These are phyloP conservation scores for Selene dorsalis DNA, from an alignment of 2,797 vertebrate genomes.

Conservation along the genomic window DNA sequence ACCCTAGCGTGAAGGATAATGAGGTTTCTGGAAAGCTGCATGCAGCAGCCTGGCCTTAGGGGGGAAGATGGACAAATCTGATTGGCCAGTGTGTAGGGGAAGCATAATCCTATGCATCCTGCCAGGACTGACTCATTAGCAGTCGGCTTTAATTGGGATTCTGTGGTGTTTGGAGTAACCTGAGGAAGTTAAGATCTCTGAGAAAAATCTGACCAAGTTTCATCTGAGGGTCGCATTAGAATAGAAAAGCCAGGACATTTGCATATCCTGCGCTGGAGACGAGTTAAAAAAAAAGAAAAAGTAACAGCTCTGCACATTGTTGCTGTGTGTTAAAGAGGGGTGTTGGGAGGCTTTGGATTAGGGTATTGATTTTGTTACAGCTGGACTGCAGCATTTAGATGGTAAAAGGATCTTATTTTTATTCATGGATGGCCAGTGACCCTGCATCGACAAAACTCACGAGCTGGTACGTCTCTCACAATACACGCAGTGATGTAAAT, in stretches of 20 bases:
- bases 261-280: constrained; percentile 32
- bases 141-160: constrained; percentile 66
- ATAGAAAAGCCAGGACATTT: constrained; percentile 55
- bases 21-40: constrained; percentile 50
- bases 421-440: constrained; percentile 49
- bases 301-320: constrained; percentile 47
- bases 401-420: constrained; percentile 50
- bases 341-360: constrained; percentile 45
- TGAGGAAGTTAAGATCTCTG: constrained; percentile 47
- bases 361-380: constrained; percentile 68
- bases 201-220: constrained; percentile 40
- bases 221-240: constrained; percentile 38
- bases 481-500: constrained; percentile 42
- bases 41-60: constrained; percentile 48
- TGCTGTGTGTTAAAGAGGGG: constrained; percentile 29
- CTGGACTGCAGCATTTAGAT: constrained; percentile 50
- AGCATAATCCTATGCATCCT: constrained; percentile 43
- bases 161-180: constrained; percentile 43
- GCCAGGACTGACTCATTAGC: constrained; percentile 64
- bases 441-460: constrained; percentile 49
- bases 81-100: constrained; percentile 56
- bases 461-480: constrained; percentile 58
- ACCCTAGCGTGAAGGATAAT: constrained; percentile 52
- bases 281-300: constrained; percentile 18
- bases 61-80: constrained; percentile 35